Evolutionary conservation across 2,888 invertebrate species (phyloP).

Genomic region (Caenorhabditis afra): DNA sequence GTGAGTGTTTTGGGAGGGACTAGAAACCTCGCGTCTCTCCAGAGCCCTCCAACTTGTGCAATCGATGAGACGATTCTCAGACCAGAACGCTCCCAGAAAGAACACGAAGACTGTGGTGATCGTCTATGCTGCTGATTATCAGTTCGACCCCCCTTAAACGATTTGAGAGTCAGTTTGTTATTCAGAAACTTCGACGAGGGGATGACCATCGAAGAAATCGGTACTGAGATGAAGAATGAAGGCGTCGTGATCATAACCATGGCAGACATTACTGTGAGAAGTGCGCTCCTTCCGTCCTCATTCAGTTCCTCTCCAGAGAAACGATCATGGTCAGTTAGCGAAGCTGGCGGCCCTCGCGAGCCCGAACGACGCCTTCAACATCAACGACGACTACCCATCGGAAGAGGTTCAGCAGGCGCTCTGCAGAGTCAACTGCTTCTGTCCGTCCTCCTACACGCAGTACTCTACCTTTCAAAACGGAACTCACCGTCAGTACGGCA

Average conservation of each 20-base stretch:
- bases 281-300: too few relatives aligned
- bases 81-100: conserved; percentile 19
- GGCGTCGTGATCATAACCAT: conserved; percentile 23
- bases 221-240: conserved; percentile 9
- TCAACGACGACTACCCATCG: conserved; percentile 35
- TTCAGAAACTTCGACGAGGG: conserved; percentile 21
- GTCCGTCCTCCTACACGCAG: conserved; percentile 13
- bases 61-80: conserved; percentile 2
- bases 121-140: conserved; percentile 22
- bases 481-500: conserved; percentile 5
- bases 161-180: background rate
- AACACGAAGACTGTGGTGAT: conserved; percentile 15
- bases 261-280: conserved; percentile 21
- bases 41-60: conserved; percentile 14
- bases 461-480: conserved; percentile 22
- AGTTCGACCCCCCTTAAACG: too few relatives aligned
- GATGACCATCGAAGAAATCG: conserved; percentile 19
- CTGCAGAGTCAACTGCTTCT: conserved; percentile 27
- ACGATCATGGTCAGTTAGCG: conserved; percentile 8
- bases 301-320: conserved; percentile 8
- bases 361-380: conserved; percentile 19
- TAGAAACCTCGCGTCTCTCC: background rate
- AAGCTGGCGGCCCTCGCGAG: conserved; percentile 8
- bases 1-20: background rate
- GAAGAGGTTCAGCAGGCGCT: conserved; percentile 35